phyloP scores from a whole-genome alignment of 1,140 invertebrate species.

The Lepeophtheirus salmonis region DNA sequence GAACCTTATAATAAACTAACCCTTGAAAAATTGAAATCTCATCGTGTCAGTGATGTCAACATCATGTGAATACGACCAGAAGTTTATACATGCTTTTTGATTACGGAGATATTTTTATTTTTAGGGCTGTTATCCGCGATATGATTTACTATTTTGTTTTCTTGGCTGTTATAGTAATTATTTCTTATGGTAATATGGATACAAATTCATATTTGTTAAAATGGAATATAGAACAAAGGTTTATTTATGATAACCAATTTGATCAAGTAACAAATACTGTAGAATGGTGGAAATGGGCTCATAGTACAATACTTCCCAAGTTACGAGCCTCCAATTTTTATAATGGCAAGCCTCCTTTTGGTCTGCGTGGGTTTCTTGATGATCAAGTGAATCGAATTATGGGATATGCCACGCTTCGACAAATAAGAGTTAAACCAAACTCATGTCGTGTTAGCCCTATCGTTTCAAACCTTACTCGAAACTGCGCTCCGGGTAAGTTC shows the following conservation, averaged over 20 bases:
- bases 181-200: constrained; percentile 32
- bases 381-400: constrained; percentile 35
- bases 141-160: constrained; percentile 33
- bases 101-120: constrained; percentile 25
- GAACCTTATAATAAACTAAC: constrained; percentile 3
- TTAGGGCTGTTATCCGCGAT: constrained; percentile 30
- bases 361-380: constrained; percentile 33
- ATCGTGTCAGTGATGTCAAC: constrained; percentile 13
- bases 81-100: constrained; percentile 27
- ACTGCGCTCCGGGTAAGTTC: constrained; percentile 12
- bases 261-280: constrained; percentile 18
- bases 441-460: constrained; percentile 17
- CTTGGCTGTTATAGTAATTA: constrained; percentile 32
- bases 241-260: constrained; percentile 24
- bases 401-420: constrained; percentile 35
- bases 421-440: constrained; percentile 28
- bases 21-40: background rate
- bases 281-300: constrained; percentile 30
- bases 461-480: constrained; percentile 4
- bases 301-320: constrained; percentile 28
- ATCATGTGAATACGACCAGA: constrained; percentile 23
- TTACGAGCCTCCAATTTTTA: constrained; percentile 33
- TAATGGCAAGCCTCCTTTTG: constrained; percentile 32
- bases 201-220: constrained; percentile 29
- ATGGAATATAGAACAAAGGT: constrained; percentile 28